Conservation (phyloP, 1,140 invertebrate genomes). For the Penaeus vannamei region DNA sequence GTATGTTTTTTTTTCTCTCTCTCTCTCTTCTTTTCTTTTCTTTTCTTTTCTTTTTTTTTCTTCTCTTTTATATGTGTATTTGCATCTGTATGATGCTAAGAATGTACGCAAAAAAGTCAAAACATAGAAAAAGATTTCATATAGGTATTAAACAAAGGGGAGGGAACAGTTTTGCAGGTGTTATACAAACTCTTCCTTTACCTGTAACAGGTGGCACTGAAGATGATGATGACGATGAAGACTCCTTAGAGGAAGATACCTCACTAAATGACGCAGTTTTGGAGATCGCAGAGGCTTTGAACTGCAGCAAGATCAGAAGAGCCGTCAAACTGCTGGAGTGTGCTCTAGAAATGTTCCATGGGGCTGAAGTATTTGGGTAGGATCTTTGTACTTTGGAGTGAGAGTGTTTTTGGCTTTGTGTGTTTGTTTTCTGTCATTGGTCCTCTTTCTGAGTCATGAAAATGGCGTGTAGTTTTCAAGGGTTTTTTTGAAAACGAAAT, state of each 20-base stretch:
- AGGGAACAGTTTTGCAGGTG: background rate
- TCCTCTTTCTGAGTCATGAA: background rate
- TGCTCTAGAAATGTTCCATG: conserved; percentile 55
- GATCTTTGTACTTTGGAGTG: background rate
- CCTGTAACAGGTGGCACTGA: conserved; percentile 34
- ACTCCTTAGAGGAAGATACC: conserved; percentile 53
- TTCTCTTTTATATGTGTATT: background rate
- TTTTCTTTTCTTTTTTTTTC: background rate
- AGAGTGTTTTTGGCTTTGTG: background rate
- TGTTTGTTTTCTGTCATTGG: background rate
- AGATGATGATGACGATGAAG: conserved; percentile 58
- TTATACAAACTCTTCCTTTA: background rate
- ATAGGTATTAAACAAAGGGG: too few relatives aligned
- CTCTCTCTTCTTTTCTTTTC: background rate
- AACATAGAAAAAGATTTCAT: background rate
- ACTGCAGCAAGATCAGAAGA: conserved; percentile 46
- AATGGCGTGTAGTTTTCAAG: too few relatives aligned
- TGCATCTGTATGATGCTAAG: background rate
- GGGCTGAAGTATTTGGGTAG: conserved; percentile 57
- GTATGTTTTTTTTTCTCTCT: conserved; percentile 9
- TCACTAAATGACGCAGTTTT: conserved; percentile 52
- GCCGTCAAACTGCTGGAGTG: conserved; percentile 57
- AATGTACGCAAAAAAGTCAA: background rate
- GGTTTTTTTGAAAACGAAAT: too few relatives aligned
- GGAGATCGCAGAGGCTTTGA: conserved; percentile 50